Evolutionary conservation across 2,888 invertebrate species (phyloP).

Genomic region (Diplolepis rosae): DNA sequence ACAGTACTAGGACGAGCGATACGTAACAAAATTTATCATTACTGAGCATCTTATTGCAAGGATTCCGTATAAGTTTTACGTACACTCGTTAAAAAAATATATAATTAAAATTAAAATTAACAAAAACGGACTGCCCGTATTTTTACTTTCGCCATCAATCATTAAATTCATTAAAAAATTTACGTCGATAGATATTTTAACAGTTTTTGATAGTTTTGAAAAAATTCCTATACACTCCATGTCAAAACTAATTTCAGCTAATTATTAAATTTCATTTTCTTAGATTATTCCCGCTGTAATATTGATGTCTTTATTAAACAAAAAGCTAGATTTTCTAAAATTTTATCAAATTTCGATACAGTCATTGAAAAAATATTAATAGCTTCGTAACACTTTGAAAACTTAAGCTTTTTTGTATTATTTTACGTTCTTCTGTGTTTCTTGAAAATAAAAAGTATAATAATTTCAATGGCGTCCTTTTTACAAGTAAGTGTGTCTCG

Average conservation of each 20-base stretch:
- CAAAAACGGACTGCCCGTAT: constrained; percentile 18
- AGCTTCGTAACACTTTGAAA: too few species aligned
- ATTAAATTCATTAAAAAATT: not conserved
- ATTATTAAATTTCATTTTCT: not conserved
- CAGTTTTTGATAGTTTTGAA: not conserved
- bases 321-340: not conserved
- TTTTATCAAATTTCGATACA: not conserved
- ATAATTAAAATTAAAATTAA: constrained; percentile 4
- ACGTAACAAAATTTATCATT: constrained; percentile 15
- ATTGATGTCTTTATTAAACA: not conserved
- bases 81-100: constrained; percentile 21
- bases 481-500: not conserved
- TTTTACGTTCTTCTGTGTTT: too few species aligned
- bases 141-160: not conserved
- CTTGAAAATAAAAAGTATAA: too few species aligned
- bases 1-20: constrained; percentile 20
- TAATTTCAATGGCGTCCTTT: not conserved
- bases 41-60: constrained; percentile 21
- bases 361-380: not conserved
- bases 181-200: not conserved
- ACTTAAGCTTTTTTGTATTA: too few species aligned
- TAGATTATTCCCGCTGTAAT: not conserved
- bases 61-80: constrained; percentile 14
- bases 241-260: too few species aligned
- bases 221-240: too few species aligned